Conservation (phyloP, 1,140 invertebrate species). For the Leptopilina boulardi region DNA sequence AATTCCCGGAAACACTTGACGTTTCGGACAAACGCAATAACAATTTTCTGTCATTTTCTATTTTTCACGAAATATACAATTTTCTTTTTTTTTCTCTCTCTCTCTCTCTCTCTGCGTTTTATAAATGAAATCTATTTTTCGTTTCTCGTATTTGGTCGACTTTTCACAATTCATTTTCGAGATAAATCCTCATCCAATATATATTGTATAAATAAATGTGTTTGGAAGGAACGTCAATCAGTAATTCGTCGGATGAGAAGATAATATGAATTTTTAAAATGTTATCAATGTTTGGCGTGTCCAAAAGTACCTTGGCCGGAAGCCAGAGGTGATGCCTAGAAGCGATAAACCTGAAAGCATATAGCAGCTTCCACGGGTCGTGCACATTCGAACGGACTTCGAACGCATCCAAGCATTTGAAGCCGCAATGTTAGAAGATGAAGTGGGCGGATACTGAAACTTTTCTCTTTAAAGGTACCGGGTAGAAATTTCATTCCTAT, state of each 20-base stretch:
- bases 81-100: neutral
- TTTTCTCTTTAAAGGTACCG: slow-evolving; percentile 22
- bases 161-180: neutral
- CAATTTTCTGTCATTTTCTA: neutral
- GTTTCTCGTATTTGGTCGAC: neutral
- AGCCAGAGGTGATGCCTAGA: slow-evolving; percentile 20
- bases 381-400: slow-evolving; percentile 28
- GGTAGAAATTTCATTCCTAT: neutral
- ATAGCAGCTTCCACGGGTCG: slow-evolving; percentile 28
- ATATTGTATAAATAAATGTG: too few species aligned
- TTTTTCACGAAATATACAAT: slow-evolving; percentile 2
- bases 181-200: neutral
- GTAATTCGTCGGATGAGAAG: neutral
- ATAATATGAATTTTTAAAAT: slow-evolving; percentile 14
- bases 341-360: slow-evolving; percentile 27
- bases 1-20: slow-evolving; percentile 6
- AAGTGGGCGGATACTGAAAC: slow-evolving; percentile 29
- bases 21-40: slow-evolving; percentile 1
- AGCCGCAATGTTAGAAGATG: slow-evolving; percentile 29
- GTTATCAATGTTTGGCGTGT: neutral
- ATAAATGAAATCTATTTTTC: neutral
- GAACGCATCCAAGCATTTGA: slow-evolving; percentile 25
- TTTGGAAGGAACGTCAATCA: neutral
- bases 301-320: slow-evolving; percentile 10
- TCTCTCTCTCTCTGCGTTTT: too few species aligned